Percentiles rank a stretch among this genome's conserved stretches.
Evolutionary conservation across 2,797 vertebrate genomes (phyloP).

Genomic region (Hephaestus fuliginosus): DNA sequence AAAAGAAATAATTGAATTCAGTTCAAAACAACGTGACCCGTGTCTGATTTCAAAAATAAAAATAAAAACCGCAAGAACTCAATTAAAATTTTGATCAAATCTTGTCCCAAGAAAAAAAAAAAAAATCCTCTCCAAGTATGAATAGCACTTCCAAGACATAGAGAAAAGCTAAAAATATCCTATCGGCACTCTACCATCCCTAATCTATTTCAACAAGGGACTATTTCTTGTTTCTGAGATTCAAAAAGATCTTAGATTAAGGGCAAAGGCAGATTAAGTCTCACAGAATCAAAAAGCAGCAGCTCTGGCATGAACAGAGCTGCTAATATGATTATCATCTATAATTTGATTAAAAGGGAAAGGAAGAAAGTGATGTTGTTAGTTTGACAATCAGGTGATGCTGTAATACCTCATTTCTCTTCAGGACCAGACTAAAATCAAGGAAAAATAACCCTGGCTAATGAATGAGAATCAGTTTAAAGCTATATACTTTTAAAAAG

Average conservation of each 20-base stretch:
- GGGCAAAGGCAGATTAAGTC: slow-evolving; percentile 75
- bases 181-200: slow-evolving; percentile 34
- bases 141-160: slow-evolving; percentile 48
- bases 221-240: slow-evolving; percentile 63
- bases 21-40: neutral
- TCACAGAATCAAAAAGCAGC: slow-evolving; percentile 67
- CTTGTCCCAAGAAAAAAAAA: neutral
- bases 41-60: slow-evolving; percentile 4
- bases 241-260: slow-evolving; percentile 78
- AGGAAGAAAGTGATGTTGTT: slow-evolving; percentile 59
- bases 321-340: slow-evolving; percentile 75
- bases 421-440: neutral
- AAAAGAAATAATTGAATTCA: slow-evolving; percentile 22
- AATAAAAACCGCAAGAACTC: slow-evolving; percentile 11
- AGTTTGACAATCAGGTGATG: slow-evolving; percentile 34
- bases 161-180: slow-evolving; percentile 56
- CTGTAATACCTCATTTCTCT: neutral
- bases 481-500: slow-evolving; percentile 14
- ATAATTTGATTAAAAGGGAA: slow-evolving; percentile 75
- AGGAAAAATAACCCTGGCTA: neutral
- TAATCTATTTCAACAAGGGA: slow-evolving; percentile 64
- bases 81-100: slow-evolving; percentile 30
- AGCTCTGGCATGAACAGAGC: slow-evolving; percentile 51
- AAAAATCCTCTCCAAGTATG: slow-evolving; percentile 38
- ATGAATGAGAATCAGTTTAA: slow-evolving; percentile 23